These are phyloP conservation scores for Sebastes baramenuke DNA, from an alignment of 2,797 vertebrate species.

Conservation along the genomic window DNA sequence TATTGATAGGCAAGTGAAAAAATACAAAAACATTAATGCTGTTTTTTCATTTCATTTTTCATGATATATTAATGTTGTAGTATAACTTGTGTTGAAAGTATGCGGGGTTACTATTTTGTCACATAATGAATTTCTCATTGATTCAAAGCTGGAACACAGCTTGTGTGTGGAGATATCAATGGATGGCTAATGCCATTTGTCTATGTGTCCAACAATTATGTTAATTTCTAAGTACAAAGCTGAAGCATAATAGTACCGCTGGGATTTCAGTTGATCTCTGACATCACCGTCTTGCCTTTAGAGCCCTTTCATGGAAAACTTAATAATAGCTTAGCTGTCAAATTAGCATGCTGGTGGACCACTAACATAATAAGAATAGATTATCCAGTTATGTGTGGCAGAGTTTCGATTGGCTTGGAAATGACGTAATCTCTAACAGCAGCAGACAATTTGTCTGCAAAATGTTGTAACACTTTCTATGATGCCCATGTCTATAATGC, in stretches of 20 bases:
- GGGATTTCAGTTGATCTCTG: constrained; percentile 41
- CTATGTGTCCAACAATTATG: constrained; percentile 21
- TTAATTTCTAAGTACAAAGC: constrained; percentile 19
- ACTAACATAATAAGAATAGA: constrained; percentile 47
- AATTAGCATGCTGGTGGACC: constrained; percentile 46
- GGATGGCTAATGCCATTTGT: constrained; percentile 14
- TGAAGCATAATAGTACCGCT: background rate
- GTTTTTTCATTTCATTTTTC: too few relatives aligned
- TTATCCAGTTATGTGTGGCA: constrained; percentile 32
- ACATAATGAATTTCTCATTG: background rate
- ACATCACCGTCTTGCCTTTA: constrained; percentile 45
- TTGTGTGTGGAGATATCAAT: background rate
- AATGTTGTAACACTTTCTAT: background rate
- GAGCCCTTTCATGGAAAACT: constrained; percentile 43
- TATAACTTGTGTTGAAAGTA: background rate
- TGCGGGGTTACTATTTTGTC: background rate
- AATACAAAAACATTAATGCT: fast-evolving
- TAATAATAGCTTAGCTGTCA: constrained; percentile 41
- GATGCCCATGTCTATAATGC: background rate
- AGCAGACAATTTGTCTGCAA: background rate
- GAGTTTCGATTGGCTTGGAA: constrained; percentile 13
- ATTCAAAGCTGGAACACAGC: background rate
- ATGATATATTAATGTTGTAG: background rate
- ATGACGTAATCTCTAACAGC: constrained; percentile 23
- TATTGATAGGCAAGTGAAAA: too few relatives aligned